Evolutionary conservation across 2,113 vertebrate species (phyloP).

Genomic region (Upupa epops): DNA sequence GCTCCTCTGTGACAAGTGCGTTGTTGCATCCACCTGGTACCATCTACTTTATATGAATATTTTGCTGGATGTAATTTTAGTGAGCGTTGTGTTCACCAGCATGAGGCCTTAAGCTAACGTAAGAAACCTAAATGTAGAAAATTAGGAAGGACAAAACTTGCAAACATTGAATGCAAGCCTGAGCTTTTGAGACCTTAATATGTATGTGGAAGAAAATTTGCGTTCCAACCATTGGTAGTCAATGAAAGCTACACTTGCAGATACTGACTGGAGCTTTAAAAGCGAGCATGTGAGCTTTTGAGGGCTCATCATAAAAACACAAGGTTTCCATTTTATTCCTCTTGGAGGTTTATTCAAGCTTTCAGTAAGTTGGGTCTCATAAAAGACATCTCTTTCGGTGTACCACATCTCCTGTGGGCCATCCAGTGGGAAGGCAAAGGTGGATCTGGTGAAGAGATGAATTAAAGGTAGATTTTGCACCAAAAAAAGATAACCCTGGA

Average conservation of each 20-base stretch:
- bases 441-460: constrained; percentile 53
- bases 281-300: neutral
- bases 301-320: constrained; percentile 26
- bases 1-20: neutral
- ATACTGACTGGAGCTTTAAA: constrained; percentile 28
- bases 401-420: constrained; percentile 57
- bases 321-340: constrained; percentile 28
- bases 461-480: constrained; percentile 49
- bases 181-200: constrained; percentile 13
- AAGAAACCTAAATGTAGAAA: neutral
- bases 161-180: neutral
- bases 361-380: constrained; percentile 33
- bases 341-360: constrained; percentile 46
- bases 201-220: neutral
- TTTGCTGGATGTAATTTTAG: constrained; percentile 23
- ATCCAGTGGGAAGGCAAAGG: constrained; percentile 69
- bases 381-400: constrained; percentile 55
- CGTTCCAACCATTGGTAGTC: neutral
- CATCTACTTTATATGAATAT: neutral
- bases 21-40: neutral
- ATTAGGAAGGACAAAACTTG: neutral
- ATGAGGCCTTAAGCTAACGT: neutral
- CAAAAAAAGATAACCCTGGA: constrained; percentile 22
- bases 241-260: neutral
- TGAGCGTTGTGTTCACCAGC: neutral